phyloP scores from a whole-genome alignment of 2,113 vertebrate genomes.

The Poeciliopsis retropinna region DNA sequence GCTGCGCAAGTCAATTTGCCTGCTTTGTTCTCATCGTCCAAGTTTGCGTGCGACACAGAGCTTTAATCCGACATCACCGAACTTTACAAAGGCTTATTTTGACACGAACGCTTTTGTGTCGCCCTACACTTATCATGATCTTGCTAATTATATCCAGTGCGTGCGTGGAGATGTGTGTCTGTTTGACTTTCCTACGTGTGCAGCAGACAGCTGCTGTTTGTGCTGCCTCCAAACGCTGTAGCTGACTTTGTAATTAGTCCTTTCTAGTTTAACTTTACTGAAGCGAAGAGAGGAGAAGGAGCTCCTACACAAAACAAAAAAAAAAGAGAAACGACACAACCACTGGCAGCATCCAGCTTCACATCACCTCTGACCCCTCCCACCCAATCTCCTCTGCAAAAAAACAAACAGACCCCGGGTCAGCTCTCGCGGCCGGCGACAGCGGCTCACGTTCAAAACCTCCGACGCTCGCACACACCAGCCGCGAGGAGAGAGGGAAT shows the following conservation, averaged over 20 bases:
- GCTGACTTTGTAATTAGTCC: slow-evolving; percentile 70
- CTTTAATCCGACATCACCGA: slow-evolving; percentile 15
- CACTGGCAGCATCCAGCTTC: slow-evolving; percentile 26
- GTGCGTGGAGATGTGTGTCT: slow-evolving; percentile 21
- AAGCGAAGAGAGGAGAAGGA: slow-evolving; percentile 32
- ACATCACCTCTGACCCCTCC: slow-evolving; percentile 42
- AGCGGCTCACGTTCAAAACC: slow-evolving; percentile 59
- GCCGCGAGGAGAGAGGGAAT: slow-evolving; percentile 12
- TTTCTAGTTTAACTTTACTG: slow-evolving; percentile 59
- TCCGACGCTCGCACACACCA: slow-evolving; percentile 55
- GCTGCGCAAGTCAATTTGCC: background rate
- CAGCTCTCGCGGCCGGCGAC: slow-evolving; percentile 44
- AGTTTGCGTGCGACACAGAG: background rate
- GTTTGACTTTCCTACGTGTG: slow-evolving; percentile 66
- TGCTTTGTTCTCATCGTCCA: background rate
- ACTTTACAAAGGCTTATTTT: slow-evolving; percentile 37
- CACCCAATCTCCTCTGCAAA: slow-evolving; percentile 46
- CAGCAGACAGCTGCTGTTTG: slow-evolving; percentile 77
- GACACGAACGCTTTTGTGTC: slow-evolving; percentile 6
- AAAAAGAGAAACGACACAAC: background rate
- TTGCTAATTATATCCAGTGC: slow-evolving; percentile 62
- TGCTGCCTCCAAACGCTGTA: slow-evolving; percentile 55
- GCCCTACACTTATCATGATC: slow-evolving; percentile 56
- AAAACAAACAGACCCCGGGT: slow-evolving; percentile 21
- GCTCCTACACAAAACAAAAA: background rate